These are phyloP conservation scores for Oriolus oriolus DNA, from an alignment of 2,113 vertebrate species.

Conservation along the genomic window DNA sequence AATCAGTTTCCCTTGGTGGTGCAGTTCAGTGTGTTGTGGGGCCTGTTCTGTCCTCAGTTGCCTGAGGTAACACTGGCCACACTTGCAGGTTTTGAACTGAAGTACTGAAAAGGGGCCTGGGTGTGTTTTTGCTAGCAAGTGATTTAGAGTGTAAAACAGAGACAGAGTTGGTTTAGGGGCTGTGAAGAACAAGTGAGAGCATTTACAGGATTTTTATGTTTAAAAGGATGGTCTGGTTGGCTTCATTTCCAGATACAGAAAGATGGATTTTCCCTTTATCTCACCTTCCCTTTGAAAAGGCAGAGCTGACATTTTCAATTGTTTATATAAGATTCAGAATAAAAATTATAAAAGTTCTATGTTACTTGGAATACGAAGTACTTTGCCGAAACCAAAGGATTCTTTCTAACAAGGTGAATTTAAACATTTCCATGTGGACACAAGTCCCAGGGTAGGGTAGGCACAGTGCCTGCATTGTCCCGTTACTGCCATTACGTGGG, in stretches of 20 bases:
- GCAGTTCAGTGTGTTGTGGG: not conserved
- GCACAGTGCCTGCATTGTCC: not conserved
- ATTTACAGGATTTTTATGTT: not conserved
- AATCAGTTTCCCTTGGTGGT: not conserved
- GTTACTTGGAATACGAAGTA: not conserved
- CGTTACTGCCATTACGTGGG: not conserved
- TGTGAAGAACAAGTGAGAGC: not conserved
- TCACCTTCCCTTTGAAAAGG: not conserved
- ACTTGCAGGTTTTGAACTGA: not conserved
- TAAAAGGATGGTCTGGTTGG: not conserved
- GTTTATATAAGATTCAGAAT: not conserved
- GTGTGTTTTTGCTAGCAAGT: not conserved
- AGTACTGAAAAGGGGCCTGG: not conserved
- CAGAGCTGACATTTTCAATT: not conserved
- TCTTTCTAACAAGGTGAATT: not conserved
- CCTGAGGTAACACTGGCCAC: not conserved
- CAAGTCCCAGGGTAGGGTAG: not conserved
- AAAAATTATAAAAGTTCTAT: not conserved
- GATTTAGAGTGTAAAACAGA: not conserved
- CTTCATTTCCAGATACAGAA: not conserved
- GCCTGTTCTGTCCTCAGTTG: not conserved
- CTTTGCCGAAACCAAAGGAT: not conserved
- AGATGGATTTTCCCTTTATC: not conserved
- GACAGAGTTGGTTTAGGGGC: not conserved
- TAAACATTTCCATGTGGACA: not conserved